Conservation (phyloP, 1,140 invertebrate genomes). For the Thereuonema tuberculata region DNA sequence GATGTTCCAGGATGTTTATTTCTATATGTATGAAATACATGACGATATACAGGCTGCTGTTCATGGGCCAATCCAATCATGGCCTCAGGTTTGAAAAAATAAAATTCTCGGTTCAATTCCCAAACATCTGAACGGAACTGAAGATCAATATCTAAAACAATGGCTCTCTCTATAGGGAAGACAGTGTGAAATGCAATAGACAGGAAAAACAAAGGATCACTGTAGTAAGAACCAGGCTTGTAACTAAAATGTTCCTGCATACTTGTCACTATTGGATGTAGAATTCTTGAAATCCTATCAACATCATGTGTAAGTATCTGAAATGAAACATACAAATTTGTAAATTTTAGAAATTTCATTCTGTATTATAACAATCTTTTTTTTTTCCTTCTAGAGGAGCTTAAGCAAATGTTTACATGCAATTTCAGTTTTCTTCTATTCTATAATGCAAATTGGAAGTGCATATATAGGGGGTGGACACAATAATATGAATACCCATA, state of each 20-base stretch:
- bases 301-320: constrained; percentile 48
- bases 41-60: constrained; percentile 63
- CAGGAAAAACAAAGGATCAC: constrained; percentile 64
- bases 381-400: no score
- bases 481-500: no score
- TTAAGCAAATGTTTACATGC: no score
- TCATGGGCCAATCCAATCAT: constrained; percentile 63
- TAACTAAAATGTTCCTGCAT: constrained; percentile 63
- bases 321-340: constrained; percentile 20
- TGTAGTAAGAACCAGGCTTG: constrained; percentile 63
- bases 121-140: constrained; percentile 55
- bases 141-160: constrained; percentile 66
- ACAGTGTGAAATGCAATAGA: constrained; percentile 60
- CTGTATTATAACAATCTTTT: no score
- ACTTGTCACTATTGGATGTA: constrained; percentile 47
- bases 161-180: constrained; percentile 43
- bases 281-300: constrained; percentile 40
- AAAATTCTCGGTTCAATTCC: constrained; percentile 51
- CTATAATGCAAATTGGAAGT: no score
- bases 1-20: constrained; percentile 42
- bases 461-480: no score
- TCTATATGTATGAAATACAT: constrained; percentile 55
- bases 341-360: constrained; percentile 22
- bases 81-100: constrained; percentile 42
- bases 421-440: no score